A percentile compares a stretch with the other conserved stretches of the same genome.
Conservation (phyloP, 2,113 vertebrate species). For the Bungarus multicinctus region DNA sequence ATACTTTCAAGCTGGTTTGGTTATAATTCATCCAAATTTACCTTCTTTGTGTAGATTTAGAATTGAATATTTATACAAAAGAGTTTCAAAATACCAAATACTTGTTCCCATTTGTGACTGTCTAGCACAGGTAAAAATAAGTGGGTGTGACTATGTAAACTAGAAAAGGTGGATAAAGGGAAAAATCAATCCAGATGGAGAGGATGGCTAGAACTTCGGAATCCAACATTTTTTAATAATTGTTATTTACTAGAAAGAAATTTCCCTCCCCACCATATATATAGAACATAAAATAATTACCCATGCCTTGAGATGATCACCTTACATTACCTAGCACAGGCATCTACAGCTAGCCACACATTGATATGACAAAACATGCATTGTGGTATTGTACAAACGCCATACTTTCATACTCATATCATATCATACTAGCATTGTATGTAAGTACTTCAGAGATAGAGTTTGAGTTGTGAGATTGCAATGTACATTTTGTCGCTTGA, state of each 20-base stretch:
- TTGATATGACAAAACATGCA: neutral
- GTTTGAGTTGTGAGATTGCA: neutral
- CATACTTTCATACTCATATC: neutral
- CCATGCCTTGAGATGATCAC: neutral
- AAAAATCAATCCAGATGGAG: neutral
- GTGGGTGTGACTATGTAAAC: neutral
- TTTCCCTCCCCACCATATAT: accelerated
- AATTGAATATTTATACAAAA: neutral
- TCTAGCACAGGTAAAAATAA: neutral
- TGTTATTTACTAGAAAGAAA: neutral
- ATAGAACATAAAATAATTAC: neutral
- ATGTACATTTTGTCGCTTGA: neutral
- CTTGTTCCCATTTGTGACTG: neutral
- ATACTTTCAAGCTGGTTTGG: neutral
- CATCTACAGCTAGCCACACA: neutral
- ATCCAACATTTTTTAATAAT: neutral
- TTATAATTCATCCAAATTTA: neutral
- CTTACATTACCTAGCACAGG: neutral
- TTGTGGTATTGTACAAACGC: neutral
- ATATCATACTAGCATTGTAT: neutral
- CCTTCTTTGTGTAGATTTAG: neutral
- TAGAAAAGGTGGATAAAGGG: neutral
- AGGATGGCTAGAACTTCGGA: neutral
- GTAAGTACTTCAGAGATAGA: neutral
- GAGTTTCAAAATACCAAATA: neutral